phyloP scores from a whole-genome alignment of 2,113 vertebrate genomes.

The Trogon surrucura region DNA sequence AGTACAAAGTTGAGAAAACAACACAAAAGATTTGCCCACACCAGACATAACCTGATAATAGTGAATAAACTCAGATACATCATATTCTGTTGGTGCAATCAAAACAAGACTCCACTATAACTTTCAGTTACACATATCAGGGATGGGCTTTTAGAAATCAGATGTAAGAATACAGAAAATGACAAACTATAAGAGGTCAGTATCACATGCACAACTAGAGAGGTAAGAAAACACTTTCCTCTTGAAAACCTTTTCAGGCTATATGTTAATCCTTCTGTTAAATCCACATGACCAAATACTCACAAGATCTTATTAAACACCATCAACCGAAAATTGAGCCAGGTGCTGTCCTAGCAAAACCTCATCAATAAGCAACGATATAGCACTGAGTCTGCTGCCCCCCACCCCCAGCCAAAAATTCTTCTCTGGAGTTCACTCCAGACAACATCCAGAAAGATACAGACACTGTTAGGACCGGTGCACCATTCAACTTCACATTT shows the following conservation, averaged over 20 bases:
- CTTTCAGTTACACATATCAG: background rate
- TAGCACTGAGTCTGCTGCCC: background rate
- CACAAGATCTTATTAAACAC: background rate
- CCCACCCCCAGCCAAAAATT: fast-evolving
- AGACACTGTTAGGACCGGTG: background rate
- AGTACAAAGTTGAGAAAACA: background rate
- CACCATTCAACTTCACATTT: background rate
- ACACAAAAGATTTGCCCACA: background rate
- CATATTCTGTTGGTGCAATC: background rate
- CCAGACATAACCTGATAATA: background rate
- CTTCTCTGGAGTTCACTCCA: background rate
- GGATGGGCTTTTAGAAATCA: background rate
- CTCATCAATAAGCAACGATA: background rate
- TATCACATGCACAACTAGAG: background rate
- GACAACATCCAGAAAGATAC: background rate
- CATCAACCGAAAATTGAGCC: background rate
- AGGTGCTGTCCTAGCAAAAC: background rate
- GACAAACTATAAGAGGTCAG: background rate
- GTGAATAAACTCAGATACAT: background rate
- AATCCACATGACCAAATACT: background rate
- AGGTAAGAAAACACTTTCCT: background rate
- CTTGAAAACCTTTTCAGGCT: background rate
- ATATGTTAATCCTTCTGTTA: background rate
- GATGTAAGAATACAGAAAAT: background rate
- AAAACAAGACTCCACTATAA: background rate